These are phyloP conservation scores for Amblyopsis rosae DNA, from an alignment of 2,113 vertebrate species.

Conservation along the genomic window DNA sequence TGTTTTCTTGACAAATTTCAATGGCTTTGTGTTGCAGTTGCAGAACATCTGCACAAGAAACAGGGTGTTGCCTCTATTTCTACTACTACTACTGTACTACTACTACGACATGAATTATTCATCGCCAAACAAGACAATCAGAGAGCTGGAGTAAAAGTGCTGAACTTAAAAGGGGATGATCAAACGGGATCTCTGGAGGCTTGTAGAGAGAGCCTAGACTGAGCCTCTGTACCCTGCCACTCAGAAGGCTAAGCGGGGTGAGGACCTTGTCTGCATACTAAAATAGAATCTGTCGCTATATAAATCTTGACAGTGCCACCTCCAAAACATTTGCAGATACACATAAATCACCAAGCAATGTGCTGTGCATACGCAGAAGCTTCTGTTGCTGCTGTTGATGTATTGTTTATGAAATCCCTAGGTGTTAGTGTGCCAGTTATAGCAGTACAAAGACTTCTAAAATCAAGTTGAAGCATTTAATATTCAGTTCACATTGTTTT, in stretches of 20 bases:
- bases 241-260: slow-evolving; percentile 6
- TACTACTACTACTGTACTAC: neutral
- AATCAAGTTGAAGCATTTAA: no score
- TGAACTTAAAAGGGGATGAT: slow-evolving; percentile 43
- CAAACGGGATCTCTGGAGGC: slow-evolving; percentile 34
- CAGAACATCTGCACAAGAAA: no score
- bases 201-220: slow-evolving; percentile 9
- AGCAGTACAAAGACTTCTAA: no score
- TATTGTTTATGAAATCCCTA: no score
- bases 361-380: neutral
- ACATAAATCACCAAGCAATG: neutral
- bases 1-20: neutral
- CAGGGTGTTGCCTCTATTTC: neutral
- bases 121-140: slow-evolving; percentile 8
- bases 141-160: slow-evolving; percentile 21
- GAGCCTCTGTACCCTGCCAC: neutral
- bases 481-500: no score
- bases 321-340: neutral
- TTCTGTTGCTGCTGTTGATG: no score
- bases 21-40: no score
- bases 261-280: slow-evolving; percentile 6
- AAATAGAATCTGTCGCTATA: slow-evolving; percentile 10
- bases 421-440: no score
- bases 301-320: slow-evolving; percentile 1
- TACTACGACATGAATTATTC: slow-evolving; percentile 24